Evolutionary conservation across 2,888 invertebrate genomes (phyloP).

Genomic region (Heliconius erato): DNA sequence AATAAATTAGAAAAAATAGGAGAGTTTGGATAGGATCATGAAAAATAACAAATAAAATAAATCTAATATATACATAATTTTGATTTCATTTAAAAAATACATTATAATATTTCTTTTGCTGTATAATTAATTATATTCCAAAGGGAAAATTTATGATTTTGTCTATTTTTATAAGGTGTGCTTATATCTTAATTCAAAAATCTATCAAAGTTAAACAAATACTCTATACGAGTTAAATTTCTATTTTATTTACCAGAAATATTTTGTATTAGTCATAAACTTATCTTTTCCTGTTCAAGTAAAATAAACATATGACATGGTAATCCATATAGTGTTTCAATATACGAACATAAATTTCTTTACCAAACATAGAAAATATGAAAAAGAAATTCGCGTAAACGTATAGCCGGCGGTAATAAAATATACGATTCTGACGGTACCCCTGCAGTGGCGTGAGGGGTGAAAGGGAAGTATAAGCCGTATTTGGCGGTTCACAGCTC

Average conservation of each 20-base stretch:
- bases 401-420: background rate
- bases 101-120: too few species aligned
- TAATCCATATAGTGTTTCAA: conserved; percentile 1
- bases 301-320: background rate
- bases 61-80: too few species aligned
- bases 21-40: too few species aligned
- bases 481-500: conserved; percentile 5
- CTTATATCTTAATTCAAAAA: background rate
- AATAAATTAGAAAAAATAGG: background rate
- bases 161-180: background rate
- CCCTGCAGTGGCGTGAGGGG: background rate
- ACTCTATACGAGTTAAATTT: background rate
- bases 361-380: conserved; percentile 5
- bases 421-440: background rate
- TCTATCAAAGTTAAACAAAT: background rate
- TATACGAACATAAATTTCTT: conserved; percentile 4
- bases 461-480: background rate
- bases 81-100: too few species aligned
- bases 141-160: too few species aligned
- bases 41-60: too few species aligned
- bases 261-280: background rate
- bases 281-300: background rate
- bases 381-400: conserved; percentile 2
- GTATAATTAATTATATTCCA: too few species aligned
- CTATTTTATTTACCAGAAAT: background rate